Base-by-base conservation (phyloP, 2,888 invertebrate species). In the Mactromeris polynyma region DNA sequence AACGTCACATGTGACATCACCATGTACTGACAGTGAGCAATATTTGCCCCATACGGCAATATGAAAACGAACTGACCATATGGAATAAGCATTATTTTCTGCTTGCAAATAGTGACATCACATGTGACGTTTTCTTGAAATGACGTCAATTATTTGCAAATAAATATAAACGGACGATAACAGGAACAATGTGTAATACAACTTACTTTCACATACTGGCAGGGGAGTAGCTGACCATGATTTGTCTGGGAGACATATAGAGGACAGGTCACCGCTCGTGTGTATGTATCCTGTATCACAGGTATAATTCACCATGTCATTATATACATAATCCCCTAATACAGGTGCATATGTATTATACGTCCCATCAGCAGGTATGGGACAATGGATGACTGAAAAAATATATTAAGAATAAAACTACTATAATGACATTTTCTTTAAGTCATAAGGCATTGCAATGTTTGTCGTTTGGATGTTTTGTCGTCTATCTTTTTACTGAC, bases 251-350 rank as follows among this genome's bases (percentile, higher is more conserved):
- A 77, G 38, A 73, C 91, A 91, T 17, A 31, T 51, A 38, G 87
- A 79, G n/a, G 11, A 21, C 31, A 87, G 81, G 31, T 83, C 83
- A 31, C 91, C 91, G 21, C 54, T 69, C 9, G 64, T 83, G 69
- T 83, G 73, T 14, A 89, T 85, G 46, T 89, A 91, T 9, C 91
- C 91, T 3, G 69, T 77, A 77, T 87, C 58, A 83, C 91, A 91
- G 1, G 85, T 85, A 38, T 91, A 91, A 33, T 64, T 81, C 4
- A 91, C 87, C 1, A 42, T 81, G 33, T 77, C 77, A 21, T 78
- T 33, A 87, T 87, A 90, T 0, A 79, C 51, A 38, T 87, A 87
- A 40, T 90, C 90, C 17, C 17, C 58, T n/a, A 38, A n/a, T 33
- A 46, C 85, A 4, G 90, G 90, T 3, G 31, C 31, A 64, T 87